Percentiles rank a stretch among this genome's conserved stretches.
These are phyloP conservation scores for Caenorhabditis doughertyi DNA, from an alignment of 2,888 invertebrate genomes.

Conservation along the genomic window DNA sequence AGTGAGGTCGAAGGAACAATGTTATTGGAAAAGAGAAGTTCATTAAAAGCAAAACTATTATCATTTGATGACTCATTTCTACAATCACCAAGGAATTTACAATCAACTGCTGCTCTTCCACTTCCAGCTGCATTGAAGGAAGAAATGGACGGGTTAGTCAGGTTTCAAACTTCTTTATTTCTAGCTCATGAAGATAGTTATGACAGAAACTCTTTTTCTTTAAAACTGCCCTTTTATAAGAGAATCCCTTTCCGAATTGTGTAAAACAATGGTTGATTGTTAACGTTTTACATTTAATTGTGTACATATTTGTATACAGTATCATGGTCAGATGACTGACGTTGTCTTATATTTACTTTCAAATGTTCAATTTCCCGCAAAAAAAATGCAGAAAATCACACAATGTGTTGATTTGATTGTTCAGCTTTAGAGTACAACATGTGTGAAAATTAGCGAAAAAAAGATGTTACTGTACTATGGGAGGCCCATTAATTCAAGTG, in stretches of 20 bases:
- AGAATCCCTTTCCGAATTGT: too few species aligned
- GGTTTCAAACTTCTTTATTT: too few species aligned
- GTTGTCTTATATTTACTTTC: too few species aligned
- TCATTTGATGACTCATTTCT: slow-evolving; percentile 82
- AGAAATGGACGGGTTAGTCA: slow-evolving; percentile 47
- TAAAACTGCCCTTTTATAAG: neutral
- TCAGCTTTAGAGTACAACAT: neutral
- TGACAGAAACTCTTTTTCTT: too few species aligned
- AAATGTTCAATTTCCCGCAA: too few species aligned
- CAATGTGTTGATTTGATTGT: neutral
- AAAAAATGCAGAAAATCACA: neutral
- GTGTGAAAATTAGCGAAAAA: too few species aligned
- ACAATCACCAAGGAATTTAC: slow-evolving; percentile 79
- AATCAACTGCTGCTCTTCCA: slow-evolving; percentile 73
- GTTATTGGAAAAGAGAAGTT: slow-evolving; percentile 94
- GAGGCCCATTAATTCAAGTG: neutral
- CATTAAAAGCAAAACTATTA: slow-evolving; percentile 80
- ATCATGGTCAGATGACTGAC: too few species aligned
- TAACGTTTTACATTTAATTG: too few species aligned
- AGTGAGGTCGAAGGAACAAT: slow-evolving; percentile 99
- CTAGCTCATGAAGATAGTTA: too few species aligned
- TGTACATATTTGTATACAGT: too few species aligned
- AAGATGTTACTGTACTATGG: neutral
- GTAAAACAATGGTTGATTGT: too few species aligned
- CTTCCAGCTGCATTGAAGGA: slow-evolving; percentile 56